These are phyloP conservation scores for Onychostoma macrolepis DNA, from an alignment of 2,113 vertebrate genomes.

Conservation along the genomic window DNA sequence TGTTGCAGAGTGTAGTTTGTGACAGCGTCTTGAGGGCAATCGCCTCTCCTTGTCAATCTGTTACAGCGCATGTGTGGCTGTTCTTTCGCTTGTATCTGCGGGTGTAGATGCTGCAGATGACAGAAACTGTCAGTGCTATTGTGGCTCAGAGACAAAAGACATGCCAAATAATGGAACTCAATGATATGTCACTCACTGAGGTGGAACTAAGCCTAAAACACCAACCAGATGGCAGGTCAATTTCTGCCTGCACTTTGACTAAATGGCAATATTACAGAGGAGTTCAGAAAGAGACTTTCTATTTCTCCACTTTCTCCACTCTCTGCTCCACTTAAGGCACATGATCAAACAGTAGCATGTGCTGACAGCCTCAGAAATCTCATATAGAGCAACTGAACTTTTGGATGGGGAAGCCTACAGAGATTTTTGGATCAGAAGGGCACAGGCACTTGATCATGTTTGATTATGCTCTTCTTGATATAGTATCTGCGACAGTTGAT, in stretches of 20 bases:
- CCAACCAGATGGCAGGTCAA: conserved; percentile 65
- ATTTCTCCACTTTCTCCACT: conserved; percentile 12
- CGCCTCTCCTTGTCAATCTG: conserved; percentile 38
- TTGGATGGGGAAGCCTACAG: conserved; percentile 14
- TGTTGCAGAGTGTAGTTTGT: conserved; percentile 28
- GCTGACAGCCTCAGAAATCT: conserved; percentile 67
- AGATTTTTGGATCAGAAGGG: conserved; percentile 2
- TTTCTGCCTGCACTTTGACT: conserved; percentile 27
- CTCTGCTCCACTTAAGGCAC: conserved; percentile 53
- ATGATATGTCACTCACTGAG: conserved; percentile 62
- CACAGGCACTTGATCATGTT: not conserved
- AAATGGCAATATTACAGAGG: conserved; percentile 7
- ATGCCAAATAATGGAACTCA: conserved; percentile 61
- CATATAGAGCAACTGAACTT: conserved; percentile 52
- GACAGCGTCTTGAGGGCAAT: conserved; percentile 40
- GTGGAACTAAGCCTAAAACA: conserved; percentile 63
- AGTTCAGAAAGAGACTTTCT: conserved; percentile 31
- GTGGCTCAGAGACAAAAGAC: conserved; percentile 65
- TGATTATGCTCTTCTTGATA: not conserved
- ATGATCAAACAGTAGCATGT: conserved; percentile 71
- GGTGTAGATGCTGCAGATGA: conserved; percentile 53
- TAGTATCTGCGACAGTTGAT: not conserved
- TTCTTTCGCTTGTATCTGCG: conserved; percentile 44
- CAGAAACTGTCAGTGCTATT: conserved; percentile 70
- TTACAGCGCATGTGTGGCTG: not conserved